phyloP scores from a whole-genome alignment of 2,888 invertebrate species.

The Graphium colonna region DNA sequence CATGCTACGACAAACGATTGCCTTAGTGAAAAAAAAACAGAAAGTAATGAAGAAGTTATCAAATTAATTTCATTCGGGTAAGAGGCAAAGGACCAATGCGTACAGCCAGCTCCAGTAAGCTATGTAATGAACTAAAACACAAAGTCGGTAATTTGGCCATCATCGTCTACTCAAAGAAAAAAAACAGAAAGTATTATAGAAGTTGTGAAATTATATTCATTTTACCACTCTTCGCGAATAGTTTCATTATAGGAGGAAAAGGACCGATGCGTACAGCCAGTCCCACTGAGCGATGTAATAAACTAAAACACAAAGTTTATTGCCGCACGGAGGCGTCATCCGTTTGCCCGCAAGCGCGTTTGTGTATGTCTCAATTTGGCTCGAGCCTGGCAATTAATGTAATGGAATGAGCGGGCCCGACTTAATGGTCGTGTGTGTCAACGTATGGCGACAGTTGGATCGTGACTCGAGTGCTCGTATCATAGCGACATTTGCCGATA shows the following conservation, averaged over 20 bases:
- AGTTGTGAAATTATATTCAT: too few relatives aligned
- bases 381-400: slow-evolving; percentile 36
- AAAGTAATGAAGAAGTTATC: too few relatives aligned
- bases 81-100: too few relatives aligned
- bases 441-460: slow-evolving; percentile 6
- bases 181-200: too few relatives aligned
- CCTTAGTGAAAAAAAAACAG: too few relatives aligned
- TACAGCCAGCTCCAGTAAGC: too few relatives aligned
- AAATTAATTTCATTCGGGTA: too few relatives aligned
- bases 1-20: too few relatives aligned
- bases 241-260: neutral
- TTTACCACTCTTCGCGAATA: neutral
- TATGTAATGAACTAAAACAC: too few relatives aligned
- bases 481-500: neutral
- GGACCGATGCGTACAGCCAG: neutral
- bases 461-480: neutral
- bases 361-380: slow-evolving; percentile 26
- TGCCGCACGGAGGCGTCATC: slow-evolving; percentile 16
- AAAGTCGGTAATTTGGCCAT: too few relatives aligned
- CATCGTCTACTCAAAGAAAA: too few relatives aligned
- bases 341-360: slow-evolving; percentile 17
- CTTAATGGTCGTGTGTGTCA: slow-evolving; percentile 21
- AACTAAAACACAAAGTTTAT: slow-evolving; percentile 19
- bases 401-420: slow-evolving; percentile 29
- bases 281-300: slow-evolving; percentile 9